Percentiles rank a stretch among this genome's conserved stretches.
phyloP scores from a whole-genome alignment of 2,888 invertebrate species.

The Philereme transversata region DNA sequence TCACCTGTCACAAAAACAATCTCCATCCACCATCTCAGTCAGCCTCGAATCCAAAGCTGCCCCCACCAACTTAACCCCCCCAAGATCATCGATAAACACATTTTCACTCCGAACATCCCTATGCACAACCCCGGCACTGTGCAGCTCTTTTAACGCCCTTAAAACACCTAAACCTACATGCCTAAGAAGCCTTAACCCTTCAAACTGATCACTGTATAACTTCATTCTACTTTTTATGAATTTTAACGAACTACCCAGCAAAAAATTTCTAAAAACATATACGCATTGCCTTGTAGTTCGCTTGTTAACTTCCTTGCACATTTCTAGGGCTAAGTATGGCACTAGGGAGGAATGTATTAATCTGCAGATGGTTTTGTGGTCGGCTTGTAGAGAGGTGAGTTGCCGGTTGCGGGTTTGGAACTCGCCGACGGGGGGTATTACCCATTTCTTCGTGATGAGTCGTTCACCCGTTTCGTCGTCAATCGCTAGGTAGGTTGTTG shows the following conservation, averaged over 20 bases:
- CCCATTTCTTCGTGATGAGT: constrained; percentile 91
- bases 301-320: constrained; percentile 83
- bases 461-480: constrained; percentile 89
- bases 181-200: constrained; percentile 77
- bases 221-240: constrained; percentile 51
- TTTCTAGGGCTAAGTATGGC: constrained; percentile 89
- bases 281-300: constrained; percentile 71
- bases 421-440: constrained; percentile 70
- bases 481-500: constrained; percentile 89
- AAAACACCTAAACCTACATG: constrained; percentile 89
- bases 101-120: constrained; percentile 90
- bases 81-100: constrained; percentile 88
- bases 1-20: constrained; percentile 69
- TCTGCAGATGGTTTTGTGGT: constrained; percentile 88
- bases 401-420: constrained; percentile 80
- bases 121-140: constrained; percentile 92
- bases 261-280: constrained; percentile 89
- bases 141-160: constrained; percentile 90
- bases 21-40: constrained; percentile 81
- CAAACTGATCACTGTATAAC: constrained; percentile 59
- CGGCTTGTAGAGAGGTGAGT: constrained; percentile 89
- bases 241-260: constrained; percentile 77
- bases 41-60: constrained; percentile 88
- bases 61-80: constrained; percentile 85
- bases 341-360: constrained; percentile 89